Conservation (phyloP, 2,113 vertebrate genomes). For the Clarias magur region DNA sequence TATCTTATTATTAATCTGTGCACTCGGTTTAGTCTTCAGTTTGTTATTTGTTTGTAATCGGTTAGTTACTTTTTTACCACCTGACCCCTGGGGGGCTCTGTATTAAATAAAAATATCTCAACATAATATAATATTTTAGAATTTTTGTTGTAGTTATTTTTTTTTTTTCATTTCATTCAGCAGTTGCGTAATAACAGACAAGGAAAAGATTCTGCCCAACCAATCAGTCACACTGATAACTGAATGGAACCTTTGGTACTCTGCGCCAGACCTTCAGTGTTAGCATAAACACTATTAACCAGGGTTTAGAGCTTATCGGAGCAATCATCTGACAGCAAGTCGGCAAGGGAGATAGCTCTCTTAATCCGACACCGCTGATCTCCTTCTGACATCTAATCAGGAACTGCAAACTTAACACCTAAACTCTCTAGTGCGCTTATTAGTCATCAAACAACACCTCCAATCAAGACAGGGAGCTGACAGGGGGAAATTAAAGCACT, state of each 20-base stretch:
- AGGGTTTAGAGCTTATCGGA: neutral
- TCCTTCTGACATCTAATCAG: neutral
- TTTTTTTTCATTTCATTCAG: neutral
- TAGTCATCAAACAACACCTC: conserved; percentile 26
- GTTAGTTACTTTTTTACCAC: too few relatives aligned
- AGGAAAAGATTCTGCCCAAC: neutral
- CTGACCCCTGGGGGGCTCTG: too few relatives aligned
- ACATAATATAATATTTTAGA: too few relatives aligned
- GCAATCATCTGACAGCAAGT: conserved; percentile 2
- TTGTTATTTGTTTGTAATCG: too few relatives aligned
- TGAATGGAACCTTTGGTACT: neutral
- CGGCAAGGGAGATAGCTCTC: neutral
- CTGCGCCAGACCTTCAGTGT: neutral
- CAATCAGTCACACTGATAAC: neutral
- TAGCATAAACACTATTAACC: neutral
- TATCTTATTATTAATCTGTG: too few relatives aligned
- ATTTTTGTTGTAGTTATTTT: too few relatives aligned
- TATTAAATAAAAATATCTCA: too few relatives aligned
- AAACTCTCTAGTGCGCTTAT: conserved; percentile 9
- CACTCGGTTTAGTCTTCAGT: too few relatives aligned
- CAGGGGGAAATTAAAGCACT: neutral
- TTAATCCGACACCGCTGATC: neutral
- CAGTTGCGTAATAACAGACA: neutral
- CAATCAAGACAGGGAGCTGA: neutral
- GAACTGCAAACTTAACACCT: neutral